Evolutionary conservation across 2,888 invertebrate genomes (phyloP).

Genomic region (Danaus chrysippus): DNA sequence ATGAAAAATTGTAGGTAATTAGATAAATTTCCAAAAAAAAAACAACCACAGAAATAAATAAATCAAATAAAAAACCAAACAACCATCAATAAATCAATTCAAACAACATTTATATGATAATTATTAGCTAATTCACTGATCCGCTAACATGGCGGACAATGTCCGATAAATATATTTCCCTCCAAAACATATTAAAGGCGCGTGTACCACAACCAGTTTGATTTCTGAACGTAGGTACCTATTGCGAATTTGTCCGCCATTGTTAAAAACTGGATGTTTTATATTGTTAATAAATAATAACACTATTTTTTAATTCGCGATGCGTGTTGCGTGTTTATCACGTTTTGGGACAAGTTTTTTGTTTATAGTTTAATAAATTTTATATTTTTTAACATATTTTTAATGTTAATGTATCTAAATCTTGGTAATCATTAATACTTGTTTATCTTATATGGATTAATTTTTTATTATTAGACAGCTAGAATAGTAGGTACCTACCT

Average conservation of each 20-base stretch:
- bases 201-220: constrained; percentile 43
- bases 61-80: neutral
- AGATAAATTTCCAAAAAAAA: too few relatives aligned
- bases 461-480: too few relatives aligned
- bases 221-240: too few relatives aligned
- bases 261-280: constrained; percentile 57
- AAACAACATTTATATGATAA: constrained; percentile 42
- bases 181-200: neutral
- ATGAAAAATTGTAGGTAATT: too few relatives aligned
- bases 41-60: too few relatives aligned
- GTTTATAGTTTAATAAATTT: too few relatives aligned
- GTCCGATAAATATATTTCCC: constrained; percentile 44
- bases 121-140: constrained; percentile 71
- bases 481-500: too few relatives aligned
- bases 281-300: constrained; percentile 47
- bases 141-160: constrained; percentile 66
- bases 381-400: too few relatives aligned
- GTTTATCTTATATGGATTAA: too few relatives aligned
- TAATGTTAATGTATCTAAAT: too few relatives aligned
- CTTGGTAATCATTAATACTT: too few relatives aligned
- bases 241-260: constrained; percentile 55
- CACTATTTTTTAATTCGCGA: neutral
- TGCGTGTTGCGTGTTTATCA: neutral
- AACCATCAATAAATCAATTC: constrained; percentile 30
- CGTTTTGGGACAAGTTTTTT: too few relatives aligned